Base-by-base conservation (phyloP, 1,140 invertebrate genomes). In the Helicoverpa zea region DNA sequence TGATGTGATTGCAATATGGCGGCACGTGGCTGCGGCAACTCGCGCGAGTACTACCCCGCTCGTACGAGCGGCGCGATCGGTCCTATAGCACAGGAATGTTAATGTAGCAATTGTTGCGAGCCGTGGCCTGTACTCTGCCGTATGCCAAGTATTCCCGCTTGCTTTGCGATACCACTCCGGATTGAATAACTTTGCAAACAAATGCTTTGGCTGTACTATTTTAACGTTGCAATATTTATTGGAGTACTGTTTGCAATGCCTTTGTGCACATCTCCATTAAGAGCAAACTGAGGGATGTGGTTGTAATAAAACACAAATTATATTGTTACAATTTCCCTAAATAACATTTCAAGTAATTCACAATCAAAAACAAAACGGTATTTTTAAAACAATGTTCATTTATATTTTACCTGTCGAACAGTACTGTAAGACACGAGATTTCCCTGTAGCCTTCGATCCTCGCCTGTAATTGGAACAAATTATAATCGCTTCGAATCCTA, bases 401-500 rank as follows among this genome's bases (percentile, higher is more conserved):
- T 23, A 18, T 58, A 58, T 18, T 58, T 58, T 23, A 7, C 16
- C 16, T 58, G 5, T 63, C 30, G 18, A 23, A 59, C 16, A 16
- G 11, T 11, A 59, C 23, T 29, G n/a, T 59, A 59, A 59, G n/a
- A 59, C 35, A 43, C 9, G 35, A 43, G 35, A 43, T 23, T n/a
- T 59, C 16, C 58, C 58, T 52, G 13, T n/a, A 52, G 12, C 14
- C 49, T 70, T 52, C 16, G 47, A 49, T 68, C n/a, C 18, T 9
- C 5, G 35, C 64, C 7, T 30, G 13, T 14, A 12, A 70, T 70
- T 70, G 47, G 47, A 52, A 70, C 23, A 70, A 70, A 70, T 70
- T 70, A 70, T 52, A 70, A 23, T 52, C 66, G 47, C 23, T 30
- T 52, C 3, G 23, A 70, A 70, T 52, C 66, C 18, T 64, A 14